phyloP scores from a whole-genome alignment of 2,797 vertebrate genomes.

The Cephalopachus bancanus region DNA sequence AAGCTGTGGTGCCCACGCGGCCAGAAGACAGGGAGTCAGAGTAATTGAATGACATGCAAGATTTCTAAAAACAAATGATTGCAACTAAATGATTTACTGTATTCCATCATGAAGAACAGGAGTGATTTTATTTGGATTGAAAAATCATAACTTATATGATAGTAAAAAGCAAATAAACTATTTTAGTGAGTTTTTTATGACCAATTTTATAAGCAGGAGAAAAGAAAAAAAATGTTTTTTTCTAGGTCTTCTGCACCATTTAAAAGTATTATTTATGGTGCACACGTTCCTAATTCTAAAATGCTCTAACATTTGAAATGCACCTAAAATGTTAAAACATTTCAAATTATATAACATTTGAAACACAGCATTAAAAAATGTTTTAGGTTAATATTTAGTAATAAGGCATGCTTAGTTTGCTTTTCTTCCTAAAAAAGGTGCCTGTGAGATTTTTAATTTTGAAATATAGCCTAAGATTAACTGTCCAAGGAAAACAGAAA shows the following conservation, averaged over 20 bases:
- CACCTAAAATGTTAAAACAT: too few species aligned
- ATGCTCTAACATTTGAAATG: not conserved
- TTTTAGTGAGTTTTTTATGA: not conserved
- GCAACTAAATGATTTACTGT: not conserved
- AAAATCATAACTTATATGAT: slow-evolving; percentile 12
- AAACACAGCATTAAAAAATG: not conserved
- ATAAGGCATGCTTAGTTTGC: not conserved
- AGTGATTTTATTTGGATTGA: not conserved
- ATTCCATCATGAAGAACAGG: not conserved
- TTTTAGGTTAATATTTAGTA: slow-evolving; percentile 1
- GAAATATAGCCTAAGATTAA: not conserved
- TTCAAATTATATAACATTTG: not conserved
- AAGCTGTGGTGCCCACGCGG: not conserved
- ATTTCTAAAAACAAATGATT: not conserved
- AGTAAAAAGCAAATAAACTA: not conserved
- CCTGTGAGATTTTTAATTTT: not conserved
- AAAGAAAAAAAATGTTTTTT: slow-evolving; percentile 40
- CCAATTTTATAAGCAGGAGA: not conserved
- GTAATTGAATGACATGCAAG: not conserved
- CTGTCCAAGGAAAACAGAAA: not conserved
- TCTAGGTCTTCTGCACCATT: not conserved
- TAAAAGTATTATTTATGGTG: not conserved
- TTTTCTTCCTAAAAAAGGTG: not conserved
- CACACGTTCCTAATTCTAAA: not conserved
- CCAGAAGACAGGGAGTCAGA: not conserved